Conservation (phyloP, 2,113 vertebrate genomes). For the Galeopterus variegatus region DNA sequence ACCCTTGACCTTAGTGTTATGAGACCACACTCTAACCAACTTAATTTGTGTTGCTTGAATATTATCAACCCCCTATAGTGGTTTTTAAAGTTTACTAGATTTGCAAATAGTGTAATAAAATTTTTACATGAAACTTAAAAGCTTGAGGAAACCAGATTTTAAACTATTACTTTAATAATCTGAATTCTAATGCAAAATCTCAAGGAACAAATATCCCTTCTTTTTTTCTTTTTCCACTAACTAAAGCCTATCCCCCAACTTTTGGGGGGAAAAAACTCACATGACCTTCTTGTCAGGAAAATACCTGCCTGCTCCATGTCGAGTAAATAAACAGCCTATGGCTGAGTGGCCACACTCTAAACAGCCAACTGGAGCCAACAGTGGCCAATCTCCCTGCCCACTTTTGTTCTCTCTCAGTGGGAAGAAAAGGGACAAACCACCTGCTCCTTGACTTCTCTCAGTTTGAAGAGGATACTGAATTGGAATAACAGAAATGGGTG, state of each 20-base stretch:
- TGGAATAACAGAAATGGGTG: neutral
- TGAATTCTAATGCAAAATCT: slow-evolving; percentile 10
- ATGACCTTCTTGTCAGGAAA: neutral
- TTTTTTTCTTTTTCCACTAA: neutral
- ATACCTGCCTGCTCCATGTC: neutral
- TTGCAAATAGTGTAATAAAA: slow-evolving; percentile 42
- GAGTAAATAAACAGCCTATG: neutral
- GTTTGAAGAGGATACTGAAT: neutral
- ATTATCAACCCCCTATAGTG: neutral
- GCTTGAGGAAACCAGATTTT: neutral
- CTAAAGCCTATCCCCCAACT: neutral
- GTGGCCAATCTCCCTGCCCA: neutral
- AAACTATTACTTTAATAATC: slow-evolving; percentile 29
- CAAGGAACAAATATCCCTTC: neutral
- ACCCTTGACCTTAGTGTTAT: too few species aligned
- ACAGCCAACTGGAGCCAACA: neutral
- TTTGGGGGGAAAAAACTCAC: neutral
- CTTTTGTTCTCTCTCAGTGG: neutral
- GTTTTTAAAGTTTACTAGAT: slow-evolving; percentile 41
- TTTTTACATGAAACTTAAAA: neutral
- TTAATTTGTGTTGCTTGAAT: slow-evolving; percentile 16
- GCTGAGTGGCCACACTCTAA: neutral
- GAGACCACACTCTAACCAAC: too few species aligned
- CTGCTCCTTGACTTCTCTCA: neutral
- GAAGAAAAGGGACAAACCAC: neutral